A percentile compares a stretch with the other conserved stretches of the same genome.
Conservation (phyloP, 2,888 invertebrate species). For the Tetramorium bicarinatum region DNA sequence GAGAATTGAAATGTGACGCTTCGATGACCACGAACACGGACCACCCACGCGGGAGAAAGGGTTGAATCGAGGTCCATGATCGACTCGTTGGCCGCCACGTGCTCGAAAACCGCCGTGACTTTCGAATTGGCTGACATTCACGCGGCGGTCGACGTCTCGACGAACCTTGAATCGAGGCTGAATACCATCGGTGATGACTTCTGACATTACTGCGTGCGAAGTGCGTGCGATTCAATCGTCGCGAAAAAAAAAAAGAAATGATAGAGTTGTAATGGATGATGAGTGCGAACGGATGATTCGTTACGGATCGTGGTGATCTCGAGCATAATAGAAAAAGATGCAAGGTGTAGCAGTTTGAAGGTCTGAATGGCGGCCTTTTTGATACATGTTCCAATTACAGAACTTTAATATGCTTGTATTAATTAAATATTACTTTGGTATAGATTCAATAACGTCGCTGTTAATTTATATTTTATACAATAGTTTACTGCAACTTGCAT, state of each 20-base stretch:
- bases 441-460: background rate
- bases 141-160: constrained; percentile 26
- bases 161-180: constrained; percentile 28
- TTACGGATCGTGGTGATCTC: constrained; percentile 4
- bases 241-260: constrained; percentile 3
- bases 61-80: constrained; percentile 36
- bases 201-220: constrained; percentile 26
- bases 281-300: constrained; percentile 8
- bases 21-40: constrained; percentile 38
- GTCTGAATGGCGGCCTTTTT: background rate
- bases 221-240: constrained; percentile 12
- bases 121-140: constrained; percentile 44
- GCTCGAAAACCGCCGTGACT: constrained; percentile 38
- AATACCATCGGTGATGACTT: constrained; percentile 34
- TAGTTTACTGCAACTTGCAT: background rate
- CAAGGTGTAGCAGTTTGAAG: background rate
- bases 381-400: background rate
- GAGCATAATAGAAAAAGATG: constrained; percentile 16
- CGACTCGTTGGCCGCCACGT: constrained; percentile 38
- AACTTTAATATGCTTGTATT: background rate
- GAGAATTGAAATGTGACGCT: constrained; percentile 39
- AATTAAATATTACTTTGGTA: background rate
- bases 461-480: background rate
- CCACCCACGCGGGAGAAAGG: constrained; percentile 53
- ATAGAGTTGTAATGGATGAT: constrained; percentile 23